Evolutionary conservation across 2,888 invertebrate genomes (phyloP).

Genomic region (Altica lythri): DNA sequence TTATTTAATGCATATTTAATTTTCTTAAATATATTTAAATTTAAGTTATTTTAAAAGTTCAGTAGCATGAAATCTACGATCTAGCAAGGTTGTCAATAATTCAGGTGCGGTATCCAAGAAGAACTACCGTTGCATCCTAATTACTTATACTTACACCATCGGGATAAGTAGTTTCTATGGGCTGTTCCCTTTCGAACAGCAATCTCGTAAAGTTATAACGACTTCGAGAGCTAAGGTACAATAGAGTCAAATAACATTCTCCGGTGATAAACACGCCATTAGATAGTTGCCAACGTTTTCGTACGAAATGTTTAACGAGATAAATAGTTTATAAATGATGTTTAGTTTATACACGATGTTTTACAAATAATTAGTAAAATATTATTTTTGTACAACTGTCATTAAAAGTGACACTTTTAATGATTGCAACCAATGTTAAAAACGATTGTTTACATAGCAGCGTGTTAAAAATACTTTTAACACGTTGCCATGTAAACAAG

Average conservation of each 20-base stretch:
- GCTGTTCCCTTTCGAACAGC: constrained; percentile 13
- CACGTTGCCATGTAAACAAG: no score
- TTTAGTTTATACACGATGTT: no score
- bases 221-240: constrained; percentile 19
- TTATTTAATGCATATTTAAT: no score
- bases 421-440: no score
- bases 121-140: constrained; percentile 21
- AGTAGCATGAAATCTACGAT: no score
- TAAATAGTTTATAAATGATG: background rate
- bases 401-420: no score
- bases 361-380: no score
- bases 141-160: constrained; percentile 26
- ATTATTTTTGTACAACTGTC: no score
- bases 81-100: constrained; percentile 17
- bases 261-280: constrained; percentile 26
- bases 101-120: constrained; percentile 7
- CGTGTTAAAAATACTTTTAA: no score
- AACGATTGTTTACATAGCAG: no score
- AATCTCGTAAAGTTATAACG: constrained; percentile 29
- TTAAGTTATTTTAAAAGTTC: no score
- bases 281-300: background rate
- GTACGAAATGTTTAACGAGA: background rate
- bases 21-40: no score
- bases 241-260: constrained; percentile 27
- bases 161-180: constrained; percentile 23